phyloP scores from a whole-genome alignment of 1,140 invertebrate species.

The Metaphire vulgaris region DNA sequence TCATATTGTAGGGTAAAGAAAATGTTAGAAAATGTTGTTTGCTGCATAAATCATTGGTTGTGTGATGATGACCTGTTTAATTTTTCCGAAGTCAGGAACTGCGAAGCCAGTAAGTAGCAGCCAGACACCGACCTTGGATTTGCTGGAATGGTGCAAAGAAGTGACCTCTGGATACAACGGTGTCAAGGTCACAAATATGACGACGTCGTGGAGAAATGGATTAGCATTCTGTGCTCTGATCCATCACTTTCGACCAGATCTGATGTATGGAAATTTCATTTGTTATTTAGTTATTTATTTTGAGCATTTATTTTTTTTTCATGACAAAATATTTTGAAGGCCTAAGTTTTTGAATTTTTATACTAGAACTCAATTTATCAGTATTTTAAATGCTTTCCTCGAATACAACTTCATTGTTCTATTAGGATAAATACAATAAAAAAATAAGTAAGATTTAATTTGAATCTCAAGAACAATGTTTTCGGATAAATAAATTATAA shows the following conservation, averaged over 20 bases:
- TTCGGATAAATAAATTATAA: not conserved
- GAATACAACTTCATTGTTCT: too few species aligned
- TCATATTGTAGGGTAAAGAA: too few species aligned
- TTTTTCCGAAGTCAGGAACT: not conserved
- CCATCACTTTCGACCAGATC: conserved; percentile 87
- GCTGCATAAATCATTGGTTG: too few species aligned
- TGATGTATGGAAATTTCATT: conserved; percentile 60
- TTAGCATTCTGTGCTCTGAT: conserved; percentile 93
- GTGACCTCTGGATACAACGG: conserved; percentile 77
- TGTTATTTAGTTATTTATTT: too few species aligned
- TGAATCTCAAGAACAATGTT: not conserved
- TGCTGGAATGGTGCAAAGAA: conserved; percentile 87
- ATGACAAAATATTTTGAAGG: not conserved
- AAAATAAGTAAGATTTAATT: too few species aligned
- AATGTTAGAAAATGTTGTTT: too few species aligned
- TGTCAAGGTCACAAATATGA: conserved; percentile 83
- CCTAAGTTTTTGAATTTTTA: too few species aligned
- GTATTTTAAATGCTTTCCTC: too few species aligned
- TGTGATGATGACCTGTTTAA: too few species aligned
- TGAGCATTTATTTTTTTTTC: not conserved
- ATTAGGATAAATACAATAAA: too few species aligned
- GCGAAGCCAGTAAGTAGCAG: not conserved
- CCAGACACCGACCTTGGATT: conserved; percentile 58
- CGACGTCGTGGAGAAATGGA: conserved; percentile 87
- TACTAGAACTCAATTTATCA: too few species aligned